Percentiles rank a stretch among this genome's conserved stretches.
phyloP scores from a whole-genome alignment of 1,140 invertebrate genomes.

The Trissolcus basalis region DNA sequence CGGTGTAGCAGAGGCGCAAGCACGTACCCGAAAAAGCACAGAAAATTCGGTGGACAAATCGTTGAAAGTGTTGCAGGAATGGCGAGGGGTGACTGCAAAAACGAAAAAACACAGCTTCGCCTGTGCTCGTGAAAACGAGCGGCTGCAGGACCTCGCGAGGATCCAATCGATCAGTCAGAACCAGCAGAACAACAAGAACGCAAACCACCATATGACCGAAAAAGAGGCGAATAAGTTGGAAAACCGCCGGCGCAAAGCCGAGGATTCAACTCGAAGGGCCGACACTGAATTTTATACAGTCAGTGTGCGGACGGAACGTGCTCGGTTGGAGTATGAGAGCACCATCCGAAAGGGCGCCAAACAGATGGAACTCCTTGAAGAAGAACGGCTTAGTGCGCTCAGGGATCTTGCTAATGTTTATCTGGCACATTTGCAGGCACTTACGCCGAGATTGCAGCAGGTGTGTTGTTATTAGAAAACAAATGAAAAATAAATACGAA shows the following conservation, averaged over 20 bases:
- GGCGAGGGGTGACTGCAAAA: constrained; percentile 89
- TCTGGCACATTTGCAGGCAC: constrained; percentile 84
- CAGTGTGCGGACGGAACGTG: constrained; percentile 90
- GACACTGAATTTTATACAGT: constrained; percentile 96
- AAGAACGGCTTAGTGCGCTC: constrained; percentile 89
- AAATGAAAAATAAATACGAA: too few relatives aligned
- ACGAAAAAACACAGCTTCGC: constrained; percentile 90
- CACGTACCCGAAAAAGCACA: constrained; percentile 81
- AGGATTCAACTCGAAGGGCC: constrained; percentile 90
- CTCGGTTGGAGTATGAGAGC: constrained; percentile 93
- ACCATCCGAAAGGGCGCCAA: constrained; percentile 87
- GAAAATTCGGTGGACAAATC: constrained; percentile 92
- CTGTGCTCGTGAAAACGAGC: constrained; percentile 90
- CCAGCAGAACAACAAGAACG: constrained; percentile 70
- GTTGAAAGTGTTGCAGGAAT: constrained; percentile 87
- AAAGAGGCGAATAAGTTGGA: constrained; percentile 87
- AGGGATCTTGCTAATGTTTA: constrained; percentile 88
- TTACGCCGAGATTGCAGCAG: constrained; percentile 82
- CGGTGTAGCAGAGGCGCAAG: constrained; percentile 79
- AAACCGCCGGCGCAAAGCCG: constrained; percentile 91
- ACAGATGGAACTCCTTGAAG: constrained; percentile 88
- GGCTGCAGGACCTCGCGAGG: constrained; percentile 83
- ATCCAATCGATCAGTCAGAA: constrained; percentile 71
- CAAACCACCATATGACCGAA: constrained; percentile 78
- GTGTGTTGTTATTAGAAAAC: constrained; percentile 34